Evolutionary conservation across 1,140 invertebrate genomes (phyloP), one percentile per base, ranked within the genome.

Genomic region (Dysdera silvatica): DNA sequence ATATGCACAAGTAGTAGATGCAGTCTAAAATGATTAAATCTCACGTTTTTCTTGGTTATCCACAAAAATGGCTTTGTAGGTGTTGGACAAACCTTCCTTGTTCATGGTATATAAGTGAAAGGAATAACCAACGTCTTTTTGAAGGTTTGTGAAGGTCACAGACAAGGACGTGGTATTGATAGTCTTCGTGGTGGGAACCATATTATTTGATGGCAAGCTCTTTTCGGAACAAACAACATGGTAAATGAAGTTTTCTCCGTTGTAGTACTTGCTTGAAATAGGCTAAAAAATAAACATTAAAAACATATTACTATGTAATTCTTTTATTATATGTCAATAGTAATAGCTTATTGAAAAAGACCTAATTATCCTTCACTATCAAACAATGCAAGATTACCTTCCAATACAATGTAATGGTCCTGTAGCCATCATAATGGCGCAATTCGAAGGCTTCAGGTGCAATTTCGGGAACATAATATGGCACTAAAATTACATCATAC

Each of bases 91-190:
- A 18, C 65, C 65, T 33, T 62, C 45, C 24, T 51, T 35, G 24
- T 66, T 66, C 33, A 52, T 59, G 45, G 58, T 51, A 53, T 66
- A 54, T 32, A 66, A 43, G 16, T 61, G 40, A 23, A 66, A 53
- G 16, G 14, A 45, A 26, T 66, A 66, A 10, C 52, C 33, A n/a
- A 43, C 32, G 20, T 55, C 35, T 28, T 40, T 49, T n/a, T 61
- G 5, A 18, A 66, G 37, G 28, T 61, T 37, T 24, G n/a, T 49
- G n/a, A 66, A 45, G 31, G 37, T 49, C 3, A 55, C 41, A 32
- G 14, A 29, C 16, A 58, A 24, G 10, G 18, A 23, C 10, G 29
- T 23, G 20, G 55, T 53, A 24, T 47, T 66, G 14, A 61, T 56
- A 48, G n/a, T 26, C 14, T 29, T 32, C 1, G 14, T 18, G 61